Percentiles rank a stretch among this genome's conserved stretches.
These are phyloP conservation scores for Lysandra bellargus DNA, from an alignment of 2,888 invertebrate genomes.

Conservation along the genomic window DNA sequence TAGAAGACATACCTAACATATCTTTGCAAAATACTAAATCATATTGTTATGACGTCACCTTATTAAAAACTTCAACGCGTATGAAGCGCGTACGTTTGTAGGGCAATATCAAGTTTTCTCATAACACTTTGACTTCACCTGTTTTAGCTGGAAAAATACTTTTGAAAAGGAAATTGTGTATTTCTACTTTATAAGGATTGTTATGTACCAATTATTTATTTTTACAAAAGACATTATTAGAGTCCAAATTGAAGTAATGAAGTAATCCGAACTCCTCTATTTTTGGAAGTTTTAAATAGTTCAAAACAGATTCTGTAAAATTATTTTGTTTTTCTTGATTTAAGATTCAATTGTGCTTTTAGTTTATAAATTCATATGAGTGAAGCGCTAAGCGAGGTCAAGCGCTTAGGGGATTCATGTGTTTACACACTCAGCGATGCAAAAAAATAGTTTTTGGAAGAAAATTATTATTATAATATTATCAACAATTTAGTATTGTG, in stretches of 20 bases:
- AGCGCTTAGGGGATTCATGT: neutral
- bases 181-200: neutral
- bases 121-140: neutral
- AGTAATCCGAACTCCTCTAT: too few relatives aligned
- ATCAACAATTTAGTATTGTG: too few relatives aligned
- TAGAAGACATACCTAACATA: neutral
- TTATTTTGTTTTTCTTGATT: neutral
- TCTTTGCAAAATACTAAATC: neutral
- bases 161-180: neutral
- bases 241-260: too few relatives aligned
- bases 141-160: neutral
- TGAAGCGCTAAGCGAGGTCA: too few relatives aligned
- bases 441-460: neutral
- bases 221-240: too few relatives aligned
- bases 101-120: neutral
- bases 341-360: neutral
- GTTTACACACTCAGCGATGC: neutral
- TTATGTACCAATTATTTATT: too few relatives aligned
- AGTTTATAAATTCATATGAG: neutral
- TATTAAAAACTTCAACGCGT: slow-evolving; percentile 3
- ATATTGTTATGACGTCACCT: neutral
- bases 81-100: neutral
- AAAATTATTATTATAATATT: too few relatives aligned
- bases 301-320: neutral
- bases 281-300: too few relatives aligned